Evolutionary conservation across 1,140 invertebrate species (phyloP), one percentile per base, ranked within the genome.

Genomic region (Popillia japonica): DNA sequence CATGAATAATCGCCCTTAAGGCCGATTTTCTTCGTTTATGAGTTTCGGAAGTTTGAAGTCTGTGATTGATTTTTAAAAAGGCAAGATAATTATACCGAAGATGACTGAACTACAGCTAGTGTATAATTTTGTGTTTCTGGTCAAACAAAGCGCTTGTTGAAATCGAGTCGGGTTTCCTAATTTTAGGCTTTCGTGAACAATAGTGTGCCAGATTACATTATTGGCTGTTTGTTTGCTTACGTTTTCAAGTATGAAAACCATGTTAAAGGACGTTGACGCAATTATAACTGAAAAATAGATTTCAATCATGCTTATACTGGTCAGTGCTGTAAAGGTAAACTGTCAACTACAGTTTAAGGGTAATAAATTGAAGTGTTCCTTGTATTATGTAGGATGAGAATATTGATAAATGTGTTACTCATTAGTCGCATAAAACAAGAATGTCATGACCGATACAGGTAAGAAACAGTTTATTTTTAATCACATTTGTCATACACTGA

Each of bases 1-100:
- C 48, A 55, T 55, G 48, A 72, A 72, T 72, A 40, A 72, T 72
- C 64, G 64, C 20, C 22, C 64, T 14, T n/a, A 4, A 55, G 48
- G 48, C 64, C n/a, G 22, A 8, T 72, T 72, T 27, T 72, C n/a
- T 72, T 27, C 64, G 64, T 72, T 20, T n/a, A 72, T 23, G 34
- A 11, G 22, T 72, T 72, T 72, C 22, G 10, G 64, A 20, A 72
- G 22, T 72, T 27, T 72, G 22, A 34, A 27, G 64, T 22, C 20
- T 17, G 17, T 55, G 48, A 55, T 55, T 55, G 48, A 55, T 55
- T 55, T 55, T 17, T 55, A 14, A 55, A 55, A 55, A n/a, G 48
- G 48, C 48, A 55, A 55, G 48, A 17, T 55, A 55, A 55, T 55
- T 55, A 55, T 55, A 55, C 48, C 14, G 48, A n/a, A 55, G 48